Evolutionary conservation across 2,113 vertebrate genomes (phyloP).

Genomic region (Eira barbara): DNA sequence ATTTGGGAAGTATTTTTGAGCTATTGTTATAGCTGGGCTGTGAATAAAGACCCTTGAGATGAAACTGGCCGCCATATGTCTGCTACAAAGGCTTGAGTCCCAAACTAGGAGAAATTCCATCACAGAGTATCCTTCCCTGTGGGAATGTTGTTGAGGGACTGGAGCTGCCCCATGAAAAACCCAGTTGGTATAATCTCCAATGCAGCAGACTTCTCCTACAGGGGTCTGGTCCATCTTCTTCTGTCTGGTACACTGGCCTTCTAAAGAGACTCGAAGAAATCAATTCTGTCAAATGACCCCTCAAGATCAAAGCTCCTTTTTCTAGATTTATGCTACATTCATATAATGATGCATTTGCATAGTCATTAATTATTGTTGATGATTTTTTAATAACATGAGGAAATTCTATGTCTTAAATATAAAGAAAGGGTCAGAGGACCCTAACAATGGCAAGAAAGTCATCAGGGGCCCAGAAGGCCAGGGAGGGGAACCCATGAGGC

Average conservation of each 20-base stretch:
- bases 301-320: neutral
- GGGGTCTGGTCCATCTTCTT: fast-evolving
- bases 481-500: too few relatives aligned
- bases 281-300: neutral
- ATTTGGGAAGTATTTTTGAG: neutral
- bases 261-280: neutral
- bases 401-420: neutral
- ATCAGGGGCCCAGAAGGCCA: neutral
- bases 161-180: neutral
- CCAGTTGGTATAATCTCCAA: neutral
- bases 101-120: neutral
- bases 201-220: neutral
- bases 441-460: neutral
- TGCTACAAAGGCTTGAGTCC: neutral
- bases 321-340: neutral
- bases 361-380: neutral
- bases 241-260: neutral
- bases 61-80: neutral
- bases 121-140: neutral
- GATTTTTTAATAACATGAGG: neutral
- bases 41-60: neutral
- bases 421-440: neutral
- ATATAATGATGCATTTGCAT: neutral
- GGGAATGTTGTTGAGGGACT: neutral
- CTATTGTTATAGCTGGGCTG: neutral